These are phyloP conservation scores for Dasyprocta punctata DNA, from an alignment of 2,113 vertebrate genomes.

Conservation along the genomic window DNA sequence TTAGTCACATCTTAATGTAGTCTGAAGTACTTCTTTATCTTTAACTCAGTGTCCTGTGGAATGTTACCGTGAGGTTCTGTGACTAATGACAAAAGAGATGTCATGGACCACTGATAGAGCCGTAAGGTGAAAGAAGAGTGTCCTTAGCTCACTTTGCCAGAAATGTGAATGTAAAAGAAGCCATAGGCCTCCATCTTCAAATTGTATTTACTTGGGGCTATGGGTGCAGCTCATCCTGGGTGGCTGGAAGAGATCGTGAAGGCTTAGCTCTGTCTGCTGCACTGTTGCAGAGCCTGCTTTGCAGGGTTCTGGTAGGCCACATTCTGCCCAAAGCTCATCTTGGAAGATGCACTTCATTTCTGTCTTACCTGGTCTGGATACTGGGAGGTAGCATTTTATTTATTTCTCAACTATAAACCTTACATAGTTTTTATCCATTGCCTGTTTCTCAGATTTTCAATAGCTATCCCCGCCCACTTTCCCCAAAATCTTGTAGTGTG, in stretches of 20 bases:
- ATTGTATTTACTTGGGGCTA: not conserved
- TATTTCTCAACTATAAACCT: not conserved
- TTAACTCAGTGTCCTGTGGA: not conserved
- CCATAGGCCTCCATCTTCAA: not conserved
- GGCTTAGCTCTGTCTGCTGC: not conserved
- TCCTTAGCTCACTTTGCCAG: not conserved
- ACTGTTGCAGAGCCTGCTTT: not conserved
- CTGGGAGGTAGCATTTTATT: not conserved
- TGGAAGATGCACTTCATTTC: not conserved
- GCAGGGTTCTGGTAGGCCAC: not conserved
- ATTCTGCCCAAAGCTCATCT: not conserved
- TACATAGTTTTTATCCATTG: not conserved
- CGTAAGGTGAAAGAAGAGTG: not conserved
- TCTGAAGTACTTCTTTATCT: not conserved
- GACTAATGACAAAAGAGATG: not conserved
- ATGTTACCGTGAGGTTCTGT: not conserved
- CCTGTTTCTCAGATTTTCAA: not conserved
- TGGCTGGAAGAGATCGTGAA: not conserved
- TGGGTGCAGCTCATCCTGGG: not conserved
- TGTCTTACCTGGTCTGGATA: not conserved
- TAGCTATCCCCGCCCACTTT: accelerated
- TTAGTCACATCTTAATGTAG: not conserved
- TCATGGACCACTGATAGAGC: not conserved
- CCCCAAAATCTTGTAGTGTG: not conserved
- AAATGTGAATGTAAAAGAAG: not conserved